Percentiles rank a stretch among this genome's conserved stretches.
phyloP scores from a whole-genome alignment of 2,888 invertebrate species.

The Listrodromus nycthemerus region DNA sequence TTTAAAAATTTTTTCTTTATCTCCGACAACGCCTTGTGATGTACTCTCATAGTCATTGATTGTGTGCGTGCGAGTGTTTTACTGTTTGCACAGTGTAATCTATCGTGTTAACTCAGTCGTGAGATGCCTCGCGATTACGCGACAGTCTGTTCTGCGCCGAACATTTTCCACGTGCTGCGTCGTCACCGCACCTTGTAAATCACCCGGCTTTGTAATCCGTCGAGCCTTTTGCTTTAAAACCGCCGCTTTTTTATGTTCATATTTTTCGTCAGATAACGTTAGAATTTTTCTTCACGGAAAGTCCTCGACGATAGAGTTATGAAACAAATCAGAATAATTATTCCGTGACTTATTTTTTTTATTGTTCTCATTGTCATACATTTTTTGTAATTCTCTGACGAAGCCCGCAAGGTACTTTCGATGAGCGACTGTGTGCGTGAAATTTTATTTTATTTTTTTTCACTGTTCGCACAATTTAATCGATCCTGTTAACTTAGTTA shows the following conservation, averaged over 20 bases:
- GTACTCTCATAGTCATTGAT: slow-evolving; percentile 34
- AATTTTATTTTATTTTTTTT: too few relatives aligned
- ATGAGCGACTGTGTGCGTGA: slow-evolving; percentile 16
- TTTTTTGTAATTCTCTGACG: slow-evolving; percentile 29
- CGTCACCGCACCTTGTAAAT: background rate
- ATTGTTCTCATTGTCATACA: background rate
- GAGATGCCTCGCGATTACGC: slow-evolving; percentile 46
- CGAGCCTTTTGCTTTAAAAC: background rate
- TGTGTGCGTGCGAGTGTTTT: slow-evolving; percentile 25
- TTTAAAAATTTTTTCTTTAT: background rate
- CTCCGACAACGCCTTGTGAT: slow-evolving; percentile 34
- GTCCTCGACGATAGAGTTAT: background rate
- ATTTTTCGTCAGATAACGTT: too few relatives aligned
- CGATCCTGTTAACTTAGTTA: slow-evolving; percentile 33
- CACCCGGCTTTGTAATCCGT: slow-evolving; percentile 6
- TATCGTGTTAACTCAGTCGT: slow-evolving; percentile 32
- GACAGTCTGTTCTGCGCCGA: slow-evolving; percentile 1
- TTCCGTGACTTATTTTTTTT: background rate
- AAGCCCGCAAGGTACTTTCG: slow-evolving; percentile 26
- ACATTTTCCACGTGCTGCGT: background rate
- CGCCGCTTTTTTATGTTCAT: too few relatives aligned
- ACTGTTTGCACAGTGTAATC: slow-evolving; percentile 50
- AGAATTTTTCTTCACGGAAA: too few relatives aligned
- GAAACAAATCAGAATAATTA: background rate
- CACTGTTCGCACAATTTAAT: slow-evolving; percentile 51